Base-by-base conservation (phyloP, 2,888 invertebrate genomes). In the Ophion ventricosus region DNA sequence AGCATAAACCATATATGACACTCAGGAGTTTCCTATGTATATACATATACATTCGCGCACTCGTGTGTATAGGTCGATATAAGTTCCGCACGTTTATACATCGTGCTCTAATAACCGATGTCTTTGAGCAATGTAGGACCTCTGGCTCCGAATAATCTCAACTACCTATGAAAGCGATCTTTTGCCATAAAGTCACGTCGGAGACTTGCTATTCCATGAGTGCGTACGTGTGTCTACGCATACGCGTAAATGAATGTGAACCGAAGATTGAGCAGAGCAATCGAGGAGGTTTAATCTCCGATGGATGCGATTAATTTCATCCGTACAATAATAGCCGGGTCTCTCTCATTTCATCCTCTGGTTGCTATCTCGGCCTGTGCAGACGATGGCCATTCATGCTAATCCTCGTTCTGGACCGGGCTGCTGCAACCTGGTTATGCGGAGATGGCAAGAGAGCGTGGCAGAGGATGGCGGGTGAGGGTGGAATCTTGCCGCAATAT, bases 311-410 rank as follows among this genome's bases (percentile, higher is more conserved):
- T 91, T 91, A 92, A 92, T 92, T 90, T 91, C 88, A 81, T 88
- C 86, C 84, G 88, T 87, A 88, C 90, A 91, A 91, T 91, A 91
- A 91, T 90, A 88, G 89, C 86, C 87, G 88, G 85, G 87, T 84
- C 76, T 67, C 75, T 72, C 72, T 43, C 59, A 70, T 66, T 82
- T 82, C 80, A 67, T 67, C 79, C 70, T 78, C 84, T 85, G 88
- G 87, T 88, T 88, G 90, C 90, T 91, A 91, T 91, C 91, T 89
- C 88, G 85, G 84, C 86, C 87, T 85, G 88, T 86, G 87, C 90
- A 91, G 90, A 90, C 89, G 90, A 90, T 89, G 90, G 89, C 90
- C 88, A 90, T 91, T 92, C 90, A 90, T 90, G 91, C 88, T 92
- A 91, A 92, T 92, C 90, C 90, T 90, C 87, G 88, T 74, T 54